A percentile compares a stretch with the other conserved stretches of the same genome.
Evolutionary conservation across 2,888 invertebrate species (phyloP).

Genomic region (Serrognathus titanus): DNA sequence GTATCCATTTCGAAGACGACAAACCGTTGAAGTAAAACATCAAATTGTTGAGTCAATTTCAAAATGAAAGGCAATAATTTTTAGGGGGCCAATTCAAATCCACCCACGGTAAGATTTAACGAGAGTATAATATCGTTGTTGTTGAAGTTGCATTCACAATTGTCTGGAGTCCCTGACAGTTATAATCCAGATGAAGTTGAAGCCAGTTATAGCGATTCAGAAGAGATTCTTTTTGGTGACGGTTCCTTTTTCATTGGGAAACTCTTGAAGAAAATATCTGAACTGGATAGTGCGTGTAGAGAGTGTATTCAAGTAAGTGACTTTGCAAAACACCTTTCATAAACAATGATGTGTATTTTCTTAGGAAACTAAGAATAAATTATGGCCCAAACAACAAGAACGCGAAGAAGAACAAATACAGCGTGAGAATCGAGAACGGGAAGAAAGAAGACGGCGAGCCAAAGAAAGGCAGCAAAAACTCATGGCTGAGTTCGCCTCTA

Average conservation of each 20-base stretch:
- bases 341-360: too few species aligned
- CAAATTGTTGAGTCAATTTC: not conserved
- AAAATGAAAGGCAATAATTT: conserved; percentile 7
- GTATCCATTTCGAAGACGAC: conserved; percentile 31
- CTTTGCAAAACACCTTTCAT: too few species aligned
- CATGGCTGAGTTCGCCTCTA: conserved; percentile 89
- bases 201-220: conserved; percentile 33
- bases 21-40: conserved; percentile 33
- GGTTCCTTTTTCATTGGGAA: conserved; percentile 84
- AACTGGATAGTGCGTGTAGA: conserved; percentile 67
- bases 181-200: conserved; percentile 51
- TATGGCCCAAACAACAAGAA: conserved; percentile 82
- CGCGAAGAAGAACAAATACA: conserved; percentile 70
- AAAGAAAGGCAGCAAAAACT: conserved; percentile 87
- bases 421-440: conserved; percentile 70
- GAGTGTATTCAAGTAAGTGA: conserved; percentile 54
- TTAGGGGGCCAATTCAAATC: conserved; percentile 35
- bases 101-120: conserved; percentile 56
- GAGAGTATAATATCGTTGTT: conserved; percentile 89
- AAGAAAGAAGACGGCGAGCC: conserved; percentile 78
- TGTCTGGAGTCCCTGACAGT: conserved; percentile 80
- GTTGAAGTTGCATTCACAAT: conserved; percentile 84
- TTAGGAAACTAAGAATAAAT: conserved; percentile 62
- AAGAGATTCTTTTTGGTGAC: conserved; percentile 64
- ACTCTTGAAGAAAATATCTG: conserved; percentile 71